phyloP scores from a whole-genome alignment of 2,113 vertebrate genomes.

The Oryctolagus cuniculus region mOryCun1.1 NC_091438.1:71329501-71330000 shows the following conservation, averaged over 20 bases:
- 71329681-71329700: neutral
- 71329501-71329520: neutral
- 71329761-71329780: neutral
- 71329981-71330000: neutral
- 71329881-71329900: neutral
- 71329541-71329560: neutral
- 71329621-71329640: neutral
- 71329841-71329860: neutral
- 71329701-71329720: neutral
- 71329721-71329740: neutral
- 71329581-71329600: neutral
- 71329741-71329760: neutral
- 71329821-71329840: neutral
- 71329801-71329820: neutral
- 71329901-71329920: neutral
- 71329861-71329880: neutral
- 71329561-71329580: neutral
- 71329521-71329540: neutral
- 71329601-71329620: neutral
- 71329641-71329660: neutral
- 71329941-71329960: neutral
- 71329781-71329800: neutral
- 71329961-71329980: neutral
- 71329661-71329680: neutral
- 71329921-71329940: neutral